Base-by-base conservation (phyloP, 53 echinoderm and acorn worm species). In the Apostichopus leukothele region DNA sequence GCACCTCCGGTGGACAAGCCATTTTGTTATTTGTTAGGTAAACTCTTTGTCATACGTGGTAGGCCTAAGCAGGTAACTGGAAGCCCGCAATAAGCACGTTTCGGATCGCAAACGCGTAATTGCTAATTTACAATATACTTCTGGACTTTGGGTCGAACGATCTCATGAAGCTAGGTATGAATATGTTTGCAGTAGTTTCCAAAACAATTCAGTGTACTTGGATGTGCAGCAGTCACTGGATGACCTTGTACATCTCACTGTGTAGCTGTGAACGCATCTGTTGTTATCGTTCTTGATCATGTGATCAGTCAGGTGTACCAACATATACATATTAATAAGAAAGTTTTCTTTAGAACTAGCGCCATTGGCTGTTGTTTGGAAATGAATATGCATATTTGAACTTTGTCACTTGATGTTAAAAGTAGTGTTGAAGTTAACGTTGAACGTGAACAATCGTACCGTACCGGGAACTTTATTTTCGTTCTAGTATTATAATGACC, bases 1-100 rank as follows among this genome's bases (percentile, higher is more conserved):
- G 51, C 19, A 79, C 79, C 53, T 79, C 79, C 50, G 79, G 79
- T 52, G 79, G 79, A 12, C 79, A 79, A 79, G 79, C 79, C 79
- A 79, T 79, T 5, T 18, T 27, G 79, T 19, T 39, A 39, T 39
- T 39, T 39, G 39, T 39, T 39, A 39, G 39, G 39, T 39, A 39
- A 39, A 39, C 39, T 39, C 39, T 39, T 39, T 39, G 39, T 39
- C 39, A 39, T 39, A 39, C 39, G 39, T 39, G 39, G 39, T 39
- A 39, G 39, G 39, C 39, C 3, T 39, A 39, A 39, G 39, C 39
- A 39, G 39, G 39, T 39, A 3, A 39, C 39, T 39, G 39, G 39
- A 39, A 39, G 39, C 39, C 39, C 39, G 39, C 39, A 39, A 39
- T 39, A 39, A 39, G 39, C 39, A 39, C 39, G 39, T 39, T 12